A percentile compares a stretch with the other conserved stretches of the same genome.
phyloP scores from a whole-genome alignment of 2,113 vertebrate genomes.

The Paralichthys olivaceus region DNA sequence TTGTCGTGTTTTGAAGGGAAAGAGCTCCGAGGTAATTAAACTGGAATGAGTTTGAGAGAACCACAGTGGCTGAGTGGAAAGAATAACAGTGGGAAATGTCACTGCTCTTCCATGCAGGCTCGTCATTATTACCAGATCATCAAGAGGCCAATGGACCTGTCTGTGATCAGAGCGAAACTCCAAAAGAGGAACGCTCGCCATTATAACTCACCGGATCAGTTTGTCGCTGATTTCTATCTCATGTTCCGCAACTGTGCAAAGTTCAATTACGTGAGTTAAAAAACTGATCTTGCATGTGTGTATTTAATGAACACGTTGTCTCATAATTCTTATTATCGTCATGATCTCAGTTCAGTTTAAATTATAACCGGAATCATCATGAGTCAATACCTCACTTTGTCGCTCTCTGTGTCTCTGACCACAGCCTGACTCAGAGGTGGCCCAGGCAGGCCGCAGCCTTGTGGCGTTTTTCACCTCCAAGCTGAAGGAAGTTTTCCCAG shows the following conservation, averaged over 20 bases:
- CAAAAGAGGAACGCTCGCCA: constrained; percentile 86
- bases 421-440: constrained; percentile 97
- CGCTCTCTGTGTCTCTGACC: constrained; percentile 4
- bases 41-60: constrained; percentile 4
- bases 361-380: not conserved
- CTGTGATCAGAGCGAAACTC: constrained; percentile 90
- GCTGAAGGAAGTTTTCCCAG: constrained; percentile 89
- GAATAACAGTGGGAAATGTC: constrained; percentile 3
- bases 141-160: constrained; percentile 98
- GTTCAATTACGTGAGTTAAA: constrained; percentile 96
- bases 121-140: constrained; percentile 99
- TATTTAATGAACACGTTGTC: not conserved
- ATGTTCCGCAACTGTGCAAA: constrained; percentile 99
- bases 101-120: constrained; percentile 81
- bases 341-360: not conserved
- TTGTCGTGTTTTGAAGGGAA: constrained; percentile 5
- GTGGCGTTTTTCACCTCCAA: constrained; percentile 89
- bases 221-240: constrained; percentile 92
- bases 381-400: not conserved
- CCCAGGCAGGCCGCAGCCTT: constrained; percentile 93
- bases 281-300: not conserved
- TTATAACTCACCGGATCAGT: constrained; percentile 89
- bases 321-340: not conserved
- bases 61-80: not conserved
- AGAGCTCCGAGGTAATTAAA: constrained; percentile 4